Base-by-base conservation (phyloP, 2,113 vertebrate genomes). In the Nothocercus julius region DNA sequence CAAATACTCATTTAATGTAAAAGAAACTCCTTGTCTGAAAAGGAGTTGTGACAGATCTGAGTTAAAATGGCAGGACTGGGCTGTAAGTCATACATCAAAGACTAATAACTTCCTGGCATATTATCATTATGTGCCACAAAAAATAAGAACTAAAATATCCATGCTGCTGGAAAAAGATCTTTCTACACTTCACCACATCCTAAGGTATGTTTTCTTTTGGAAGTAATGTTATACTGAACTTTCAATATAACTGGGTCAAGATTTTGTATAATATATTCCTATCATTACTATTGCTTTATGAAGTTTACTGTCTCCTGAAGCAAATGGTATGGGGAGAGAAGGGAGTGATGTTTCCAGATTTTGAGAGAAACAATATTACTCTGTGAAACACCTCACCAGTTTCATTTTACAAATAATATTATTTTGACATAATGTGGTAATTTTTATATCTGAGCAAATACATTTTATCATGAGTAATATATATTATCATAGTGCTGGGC, bases 151-250 rank as follows among this genome's bases (percentile, higher is more conserved):
- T 70, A n/a, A 91, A 93, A 77, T 93, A 87, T 77, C 92, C 87
- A 74, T 3, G 13, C 13, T 59, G 49, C 36, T 74, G 44, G 89
- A 89, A 91, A 92, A 93, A 91, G 53, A 76, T 85, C 67, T 92
- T 92, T 91, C 82, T 85, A 63, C 75, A 74, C 63, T 92, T 92
- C 64, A 93, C 91, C 93, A 91, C 91, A 92, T 96, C 67, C 87
- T 82, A 87, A 77, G 63, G 63, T 74, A 77, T 93, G 85, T 95
- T 97, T 95, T 92, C 91, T 89, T 95, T 89, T 81, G 89, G 85
- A 91, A 91, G 72, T 85, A 93, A 85, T 4, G 3, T 40, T 51
- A 77, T 36, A 82, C 42, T 3, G 4, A 76, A 77, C 53, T 78
- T 77, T n/a, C 63, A 47, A 53, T n/a, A 63, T 58, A 76, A 93